Percentiles rank a stretch among this genome's conserved stretches.
Evolutionary conservation across 1,140 invertebrate genomes (phyloP).

Genomic region (Platorchestia sp.): DNA sequence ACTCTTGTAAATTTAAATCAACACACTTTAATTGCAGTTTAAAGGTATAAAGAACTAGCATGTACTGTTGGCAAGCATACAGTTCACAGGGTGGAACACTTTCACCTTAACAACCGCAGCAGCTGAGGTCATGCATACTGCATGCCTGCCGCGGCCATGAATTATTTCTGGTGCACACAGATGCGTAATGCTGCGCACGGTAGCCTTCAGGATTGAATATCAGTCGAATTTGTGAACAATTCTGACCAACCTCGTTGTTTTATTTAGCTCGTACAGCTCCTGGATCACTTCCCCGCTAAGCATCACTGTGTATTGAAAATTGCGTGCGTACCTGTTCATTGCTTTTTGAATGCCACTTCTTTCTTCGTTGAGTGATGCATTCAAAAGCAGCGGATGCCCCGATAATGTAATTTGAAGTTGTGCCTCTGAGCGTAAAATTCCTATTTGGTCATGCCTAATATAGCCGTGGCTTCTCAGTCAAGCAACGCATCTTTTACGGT

Average conservation of each 20-base stretch:
- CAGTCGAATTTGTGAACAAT: neutral
- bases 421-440: neutral
- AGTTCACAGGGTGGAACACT: too few relatives aligned
- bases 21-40: too few relatives aligned
- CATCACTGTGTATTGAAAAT: neutral
- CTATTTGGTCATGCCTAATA: neutral
- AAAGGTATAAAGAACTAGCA: too few relatives aligned
- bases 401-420: neutral
- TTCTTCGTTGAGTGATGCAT: neutral
- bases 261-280: neutral
- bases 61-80: too few relatives aligned
- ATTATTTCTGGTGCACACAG: neutral
- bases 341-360: neutral
- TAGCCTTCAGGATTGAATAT: neutral
- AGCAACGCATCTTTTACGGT: constrained; percentile 1
- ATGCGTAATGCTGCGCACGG: neutral
- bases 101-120: too few relatives aligned
- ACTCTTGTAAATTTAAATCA: too few relatives aligned
- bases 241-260: neutral
- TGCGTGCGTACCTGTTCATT: neutral
- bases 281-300: neutral
- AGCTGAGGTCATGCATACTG: neutral
- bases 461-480: neutral
- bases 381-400: neutral
- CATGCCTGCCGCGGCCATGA: neutral